Evolutionary conservation across 1,140 invertebrate genomes (phyloP), one percentile per base, ranked within the genome.

Genomic region (Lysiphlebus fabarum): DNA sequence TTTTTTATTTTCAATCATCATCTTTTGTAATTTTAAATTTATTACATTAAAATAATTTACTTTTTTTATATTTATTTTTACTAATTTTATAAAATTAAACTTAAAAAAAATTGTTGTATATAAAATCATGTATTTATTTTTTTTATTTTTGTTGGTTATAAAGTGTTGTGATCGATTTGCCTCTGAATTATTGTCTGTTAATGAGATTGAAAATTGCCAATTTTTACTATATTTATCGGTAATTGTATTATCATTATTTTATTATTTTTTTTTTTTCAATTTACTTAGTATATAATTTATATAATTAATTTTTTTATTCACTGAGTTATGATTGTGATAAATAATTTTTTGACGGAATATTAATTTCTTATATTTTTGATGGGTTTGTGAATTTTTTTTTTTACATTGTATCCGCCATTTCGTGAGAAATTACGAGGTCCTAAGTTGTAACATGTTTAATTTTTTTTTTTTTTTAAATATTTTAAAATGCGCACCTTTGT

Each of bases 181-280:
- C 17, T 26, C 17, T 26, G 17, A 77, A 76, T 76, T 76, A 77
- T 76, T 74, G 74, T 71, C 71, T 74, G 73, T 69, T 76, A 77
- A 76, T 76, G 76, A 74, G 73, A 69, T 65, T 62, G 65, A 26
- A 26, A 2, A 26, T 26, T 51, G 60, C 49, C 55, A 44, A 14
- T 43, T 50, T 36, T 26, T 36, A 49, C 36, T 47, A 41, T 38
- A 60, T 6, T 45, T 37, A 26, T 26, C 45, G 53, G 55, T 53
- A 60, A 56, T 53, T 64, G 61, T 51, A 67, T 72, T 70, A 71
- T 72, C 70, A 72, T 72, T 71, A 72, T 72, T 70, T 66, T 49
- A 42, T 56, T 51, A 48, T 45, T 57, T 56, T 49, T 41, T 65
- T 63, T 65, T 58, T 58, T 60, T 58, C 58, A 12, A 62, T 37